Evolutionary conservation across 2,888 invertebrate genomes (phyloP).

Genomic region (Sussaba pulchella): DNA sequence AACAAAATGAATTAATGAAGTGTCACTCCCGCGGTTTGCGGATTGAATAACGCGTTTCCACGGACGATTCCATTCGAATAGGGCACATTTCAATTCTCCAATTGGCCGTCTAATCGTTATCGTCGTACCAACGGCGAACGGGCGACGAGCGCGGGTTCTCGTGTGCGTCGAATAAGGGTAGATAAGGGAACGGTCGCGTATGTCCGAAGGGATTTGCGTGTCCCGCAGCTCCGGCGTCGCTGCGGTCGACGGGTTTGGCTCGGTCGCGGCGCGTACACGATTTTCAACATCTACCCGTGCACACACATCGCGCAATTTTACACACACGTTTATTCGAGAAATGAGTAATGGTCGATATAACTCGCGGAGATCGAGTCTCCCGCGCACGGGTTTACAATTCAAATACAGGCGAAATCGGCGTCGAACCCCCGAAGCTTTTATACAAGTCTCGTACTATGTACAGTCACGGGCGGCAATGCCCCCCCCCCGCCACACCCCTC

Average conservation of each 20-base stretch:
- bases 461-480: conserved; percentile 3
- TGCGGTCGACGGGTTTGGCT: conserved; percentile 34
- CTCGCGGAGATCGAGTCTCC: conserved; percentile 66
- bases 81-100: conserved; percentile 67
- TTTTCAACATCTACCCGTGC: neutral
- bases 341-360: conserved; percentile 70
- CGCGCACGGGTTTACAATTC: conserved; percentile 73
- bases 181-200: conserved; percentile 64
- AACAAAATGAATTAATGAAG: conserved; percentile 9
- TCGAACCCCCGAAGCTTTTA: conserved; percentile 60
- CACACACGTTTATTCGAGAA: conserved; percentile 58
- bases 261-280: conserved; percentile 42
- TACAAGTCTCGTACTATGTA: conserved; percentile 33
- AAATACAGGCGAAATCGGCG: conserved; percentile 74
- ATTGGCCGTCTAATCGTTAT: conserved; percentile 69
- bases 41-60: conserved; percentile 58
- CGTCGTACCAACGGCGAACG: conserved; percentile 52
- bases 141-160: conserved; percentile 39
- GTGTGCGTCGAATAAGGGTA: conserved; percentile 64
- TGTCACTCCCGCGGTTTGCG: conserved; percentile 38
- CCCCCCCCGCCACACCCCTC: neutral
- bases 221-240: conserved; percentile 42
- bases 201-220: conserved; percentile 69
- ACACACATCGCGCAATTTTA: conserved; percentile 41
- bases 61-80: conserved; percentile 56